Evolutionary conservation across 2,797 vertebrate genomes (phyloP).

Genomic region (Alauda arvensis): DNA sequence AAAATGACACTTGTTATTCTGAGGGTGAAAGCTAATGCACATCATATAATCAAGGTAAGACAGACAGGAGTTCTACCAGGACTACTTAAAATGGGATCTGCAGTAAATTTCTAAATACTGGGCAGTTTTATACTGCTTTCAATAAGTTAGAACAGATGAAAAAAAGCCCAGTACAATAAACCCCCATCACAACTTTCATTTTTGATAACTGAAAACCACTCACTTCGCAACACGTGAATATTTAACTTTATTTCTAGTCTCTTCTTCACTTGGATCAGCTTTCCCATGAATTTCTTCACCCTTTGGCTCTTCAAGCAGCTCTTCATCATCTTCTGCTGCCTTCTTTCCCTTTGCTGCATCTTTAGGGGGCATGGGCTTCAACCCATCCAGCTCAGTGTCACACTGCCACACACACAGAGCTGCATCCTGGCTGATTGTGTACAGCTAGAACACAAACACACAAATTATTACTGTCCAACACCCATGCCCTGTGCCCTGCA

Average conservation of each 20-base stretch:
- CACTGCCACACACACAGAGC: constrained; percentile 91
- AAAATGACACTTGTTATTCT: not conserved
- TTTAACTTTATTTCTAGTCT: constrained; percentile 77
- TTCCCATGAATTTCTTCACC: constrained; percentile 83
- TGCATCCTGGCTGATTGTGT: constrained; percentile 91
- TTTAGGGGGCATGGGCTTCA: constrained; percentile 68
- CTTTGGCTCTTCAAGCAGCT: constrained; percentile 57
- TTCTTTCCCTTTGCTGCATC: constrained; percentile 9
- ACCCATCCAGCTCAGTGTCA: constrained; percentile 81
- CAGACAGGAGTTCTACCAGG: not conserved
- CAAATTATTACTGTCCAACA: fast-evolving
- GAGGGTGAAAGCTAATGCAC: not conserved
- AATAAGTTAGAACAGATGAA: not conserved
- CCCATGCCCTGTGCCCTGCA: not conserved
- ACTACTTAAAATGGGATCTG: not conserved
- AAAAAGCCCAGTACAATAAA: not conserved
- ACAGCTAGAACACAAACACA: constrained; percentile 75
- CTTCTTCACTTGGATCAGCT: constrained; percentile 59
- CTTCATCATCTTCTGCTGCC: constrained; percentile 31
- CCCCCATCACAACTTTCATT: not conserved
- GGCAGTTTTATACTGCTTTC: not conserved
- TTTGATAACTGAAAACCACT: constrained; percentile 47
- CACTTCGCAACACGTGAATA: constrained; percentile 86
- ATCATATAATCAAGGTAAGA: not conserved
- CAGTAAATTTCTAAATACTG: not conserved